Evolutionary conservation across 2,888 invertebrate species (phyloP).

Genomic region (Andrena chrysosceles): DNA sequence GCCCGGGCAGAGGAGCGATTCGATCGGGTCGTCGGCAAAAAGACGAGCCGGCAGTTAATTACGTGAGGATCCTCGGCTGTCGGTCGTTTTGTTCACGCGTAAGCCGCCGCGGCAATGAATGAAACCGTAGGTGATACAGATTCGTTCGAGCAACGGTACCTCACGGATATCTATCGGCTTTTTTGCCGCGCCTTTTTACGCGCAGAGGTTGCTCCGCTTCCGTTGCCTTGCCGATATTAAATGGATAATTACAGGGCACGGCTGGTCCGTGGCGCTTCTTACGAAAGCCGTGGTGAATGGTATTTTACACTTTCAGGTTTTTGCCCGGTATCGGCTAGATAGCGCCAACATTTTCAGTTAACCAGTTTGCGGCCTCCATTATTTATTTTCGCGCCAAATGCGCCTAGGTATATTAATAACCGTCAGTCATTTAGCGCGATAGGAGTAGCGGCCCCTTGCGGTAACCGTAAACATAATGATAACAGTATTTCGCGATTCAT

Average conservation of each 20-base stretch:
- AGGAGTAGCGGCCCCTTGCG: background rate
- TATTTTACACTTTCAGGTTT: conserved; percentile 32
- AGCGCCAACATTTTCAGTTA: conserved; percentile 7
- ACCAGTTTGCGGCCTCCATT: background rate
- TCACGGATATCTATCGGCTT: conserved; percentile 45
- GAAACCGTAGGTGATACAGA: conserved; percentile 58
- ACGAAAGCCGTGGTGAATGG: background rate
- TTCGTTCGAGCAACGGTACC: conserved; percentile 67
- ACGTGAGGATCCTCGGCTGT: conserved; percentile 40
- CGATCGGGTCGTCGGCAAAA: background rate
- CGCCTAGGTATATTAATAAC: conserved; percentile 20
- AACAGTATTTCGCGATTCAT: conserved; percentile 2
- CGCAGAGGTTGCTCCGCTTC: conserved; percentile 26
- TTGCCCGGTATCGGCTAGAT: background rate
- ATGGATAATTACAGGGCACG: conserved; percentile 40
- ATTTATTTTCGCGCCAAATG: background rate
- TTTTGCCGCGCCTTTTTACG: conserved; percentile 32
- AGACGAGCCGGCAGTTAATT: conserved; percentile 55
- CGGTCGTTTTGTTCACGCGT: conserved; percentile 20
- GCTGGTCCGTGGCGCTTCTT: conserved; percentile 21
- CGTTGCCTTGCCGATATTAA: conserved; percentile 43
- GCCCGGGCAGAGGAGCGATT: background rate
- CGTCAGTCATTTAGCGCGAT: background rate
- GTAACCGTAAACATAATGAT: conserved; percentile 23
- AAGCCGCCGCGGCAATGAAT: conserved; percentile 44